Percentiles rank a stretch among this genome's conserved stretches.
Conservation (phyloP, 2,113 vertebrate genomes). For the Xiphias gladius region DNA sequence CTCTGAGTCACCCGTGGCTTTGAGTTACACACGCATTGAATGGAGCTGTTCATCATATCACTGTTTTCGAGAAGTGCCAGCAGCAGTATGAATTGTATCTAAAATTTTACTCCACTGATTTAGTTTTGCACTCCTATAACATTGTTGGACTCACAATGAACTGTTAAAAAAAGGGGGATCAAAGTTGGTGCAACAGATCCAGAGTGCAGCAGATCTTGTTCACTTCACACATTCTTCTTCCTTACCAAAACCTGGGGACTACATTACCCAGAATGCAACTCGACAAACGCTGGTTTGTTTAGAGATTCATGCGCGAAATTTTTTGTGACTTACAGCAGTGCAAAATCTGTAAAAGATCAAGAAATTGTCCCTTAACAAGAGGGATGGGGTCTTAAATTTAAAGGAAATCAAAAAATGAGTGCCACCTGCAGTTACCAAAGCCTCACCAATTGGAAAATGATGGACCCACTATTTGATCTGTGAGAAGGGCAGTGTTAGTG, state of each 20-base stretch:
- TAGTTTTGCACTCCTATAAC: not conserved
- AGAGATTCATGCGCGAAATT: not conserved
- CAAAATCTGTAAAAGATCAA: too few species aligned
- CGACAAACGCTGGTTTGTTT: not conserved
- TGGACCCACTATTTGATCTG: not conserved
- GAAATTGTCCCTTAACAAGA: too few species aligned
- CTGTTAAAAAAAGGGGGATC: not conserved
- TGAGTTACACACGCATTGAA: not conserved
- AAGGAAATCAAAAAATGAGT: not conserved
- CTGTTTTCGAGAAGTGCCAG: not conserved
- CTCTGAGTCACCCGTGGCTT: slow-evolving; percentile 6
- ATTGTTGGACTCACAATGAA: not conserved
- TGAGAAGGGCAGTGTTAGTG: too few species aligned
- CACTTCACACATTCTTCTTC: not conserved
- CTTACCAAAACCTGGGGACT: not conserved
- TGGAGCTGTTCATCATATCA: slow-evolving; percentile 24
- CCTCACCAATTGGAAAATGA: not conserved
- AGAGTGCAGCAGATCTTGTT: not conserved
- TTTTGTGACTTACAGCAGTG: too few species aligned
- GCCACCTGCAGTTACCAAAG: not conserved
- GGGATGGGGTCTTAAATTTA: too few species aligned
- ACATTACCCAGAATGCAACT: not conserved
- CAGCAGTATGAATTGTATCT: not conserved
- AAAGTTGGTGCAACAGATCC: not conserved
- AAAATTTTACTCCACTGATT: not conserved